phyloP scores from a whole-genome alignment of 1,140 invertebrate species.

The Oryzaephilus surinamensis region DNA sequence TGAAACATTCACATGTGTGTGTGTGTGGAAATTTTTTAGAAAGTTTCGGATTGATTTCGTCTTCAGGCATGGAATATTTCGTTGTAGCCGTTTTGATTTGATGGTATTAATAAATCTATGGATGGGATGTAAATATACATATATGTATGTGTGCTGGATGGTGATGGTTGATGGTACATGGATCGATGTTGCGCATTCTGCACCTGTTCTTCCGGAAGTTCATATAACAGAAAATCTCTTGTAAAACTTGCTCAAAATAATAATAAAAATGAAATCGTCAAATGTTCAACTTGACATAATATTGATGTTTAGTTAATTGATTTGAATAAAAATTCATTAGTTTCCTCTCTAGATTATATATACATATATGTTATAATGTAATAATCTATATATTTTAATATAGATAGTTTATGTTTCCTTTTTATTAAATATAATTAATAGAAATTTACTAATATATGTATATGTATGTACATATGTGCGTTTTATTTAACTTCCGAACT shows the following conservation, averaged over 20 bases:
- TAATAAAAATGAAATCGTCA: neutral
- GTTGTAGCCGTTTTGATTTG: too few species aligned
- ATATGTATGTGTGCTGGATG: neutral
- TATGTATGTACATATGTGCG: too few species aligned
- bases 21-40: neutral
- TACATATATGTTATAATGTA: neutral
- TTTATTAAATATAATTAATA: too few species aligned
- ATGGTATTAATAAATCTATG: neutral
- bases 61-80: too few species aligned
- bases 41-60: neutral
- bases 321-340: neutral
- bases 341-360: neutral
- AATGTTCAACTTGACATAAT: neutral
- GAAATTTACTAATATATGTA: too few species aligned
- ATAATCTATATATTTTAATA: neutral
- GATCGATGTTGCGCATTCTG: slow-evolving; percentile 4
- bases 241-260: neutral
- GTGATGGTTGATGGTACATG: slow-evolving; percentile 5
- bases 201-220: slow-evolving; percentile 13
- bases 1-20: neutral
- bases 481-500: too few species aligned
- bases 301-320: neutral
- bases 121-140: neutral
- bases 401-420: neutral
- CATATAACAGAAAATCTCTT: slow-evolving; percentile 11